phyloP scores from a whole-genome alignment of 2,888 invertebrate species.

The Eurois occulta region DNA sequence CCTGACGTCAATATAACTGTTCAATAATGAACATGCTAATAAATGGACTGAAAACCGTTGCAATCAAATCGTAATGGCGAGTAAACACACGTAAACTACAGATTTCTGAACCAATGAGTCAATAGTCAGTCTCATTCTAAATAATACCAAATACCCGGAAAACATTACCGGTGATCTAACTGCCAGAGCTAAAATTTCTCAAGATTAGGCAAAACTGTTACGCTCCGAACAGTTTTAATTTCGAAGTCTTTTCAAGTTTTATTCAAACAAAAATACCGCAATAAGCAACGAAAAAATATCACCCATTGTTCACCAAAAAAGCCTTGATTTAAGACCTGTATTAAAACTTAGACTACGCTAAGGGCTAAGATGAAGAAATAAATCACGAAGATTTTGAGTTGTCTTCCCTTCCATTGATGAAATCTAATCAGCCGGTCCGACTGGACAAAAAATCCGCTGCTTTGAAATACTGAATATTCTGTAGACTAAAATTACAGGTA shows the following conservation, averaged over 20 bases:
- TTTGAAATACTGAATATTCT: neutral
- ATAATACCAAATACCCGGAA: constrained; percentile 50
- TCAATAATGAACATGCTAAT: constrained; percentile 43
- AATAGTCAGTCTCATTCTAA: constrained; percentile 28
- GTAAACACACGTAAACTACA: constrained; percentile 50
- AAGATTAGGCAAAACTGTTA: constrained; percentile 49
- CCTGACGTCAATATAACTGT: constrained; percentile 49
- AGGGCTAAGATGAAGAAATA: constrained; percentile 22
- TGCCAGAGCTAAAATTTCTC: constrained; percentile 38
- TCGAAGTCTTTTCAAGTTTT: constrained; percentile 23
- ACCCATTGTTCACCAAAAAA: constrained; percentile 41
- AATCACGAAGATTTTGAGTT: constrained; percentile 14
- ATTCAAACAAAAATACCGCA: constrained; percentile 29
- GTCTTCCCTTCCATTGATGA: constrained; percentile 12
- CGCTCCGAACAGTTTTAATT: constrained; percentile 27
- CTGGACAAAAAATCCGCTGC: neutral
- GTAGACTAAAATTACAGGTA: constrained; percentile 16
- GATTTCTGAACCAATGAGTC: constrained; percentile 48
- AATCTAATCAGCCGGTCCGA: constrained; percentile 9
- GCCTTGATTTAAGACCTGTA: constrained; percentile 24
- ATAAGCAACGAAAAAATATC: constrained; percentile 34
- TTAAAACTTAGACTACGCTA: constrained; percentile 9
- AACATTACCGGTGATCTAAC: constrained; percentile 49
- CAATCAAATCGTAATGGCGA: constrained; percentile 55
- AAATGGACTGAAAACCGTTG: constrained; percentile 53